Evolutionary conservation across 2,113 vertebrate genomes (phyloP).

Genomic region (Urocynchramus pylzowi): DNA sequence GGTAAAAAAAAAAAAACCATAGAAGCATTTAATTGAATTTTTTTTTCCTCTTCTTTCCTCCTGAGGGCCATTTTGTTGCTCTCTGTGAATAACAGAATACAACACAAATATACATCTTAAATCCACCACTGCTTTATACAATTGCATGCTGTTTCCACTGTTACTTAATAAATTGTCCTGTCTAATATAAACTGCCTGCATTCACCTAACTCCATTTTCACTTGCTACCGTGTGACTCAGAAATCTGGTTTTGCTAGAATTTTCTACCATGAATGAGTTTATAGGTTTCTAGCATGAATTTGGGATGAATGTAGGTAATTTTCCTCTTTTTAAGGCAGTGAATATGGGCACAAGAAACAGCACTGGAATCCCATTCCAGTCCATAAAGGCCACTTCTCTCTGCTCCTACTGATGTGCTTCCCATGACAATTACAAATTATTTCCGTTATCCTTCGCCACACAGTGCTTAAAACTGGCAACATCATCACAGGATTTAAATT

Average conservation of each 20-base stretch:
- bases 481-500: neutral
- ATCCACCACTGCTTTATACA: neutral
- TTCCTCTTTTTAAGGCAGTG: neutral
- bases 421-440: neutral
- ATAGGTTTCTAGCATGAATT: neutral
- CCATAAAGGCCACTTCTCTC: neutral
- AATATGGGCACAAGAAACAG: neutral
- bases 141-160: neutral
- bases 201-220: neutral
- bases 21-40: neutral
- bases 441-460: neutral
- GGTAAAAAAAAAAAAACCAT: neutral
- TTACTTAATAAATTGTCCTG: neutral
- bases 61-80: neutral
- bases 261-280: neutral
- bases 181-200: neutral
- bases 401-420: neutral
- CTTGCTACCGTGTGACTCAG: neutral
- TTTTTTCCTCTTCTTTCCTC: neutral
- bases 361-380: neutral
- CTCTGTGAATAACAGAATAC: neutral
- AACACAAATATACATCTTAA: neutral
- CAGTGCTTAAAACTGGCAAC: neutral
- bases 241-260: neutral
- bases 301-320: neutral